Base-by-base conservation (phyloP, 2,888 invertebrate species). In the Yponomeuta sedellus region DNA sequence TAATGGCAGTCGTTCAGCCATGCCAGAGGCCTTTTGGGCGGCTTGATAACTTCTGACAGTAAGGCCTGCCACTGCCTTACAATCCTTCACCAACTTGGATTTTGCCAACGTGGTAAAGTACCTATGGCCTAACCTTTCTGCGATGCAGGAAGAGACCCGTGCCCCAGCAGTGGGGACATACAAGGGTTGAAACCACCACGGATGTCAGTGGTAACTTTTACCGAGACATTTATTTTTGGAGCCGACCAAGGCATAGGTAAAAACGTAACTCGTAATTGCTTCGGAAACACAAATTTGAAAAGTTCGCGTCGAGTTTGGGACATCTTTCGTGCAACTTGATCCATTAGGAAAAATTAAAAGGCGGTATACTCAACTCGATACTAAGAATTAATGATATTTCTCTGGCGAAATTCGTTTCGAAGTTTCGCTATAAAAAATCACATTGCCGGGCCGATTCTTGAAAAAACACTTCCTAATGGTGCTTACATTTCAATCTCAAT, bases 261-360 rank as follows among this genome's bases (percentile, higher is more conserved):
- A 75, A 74, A 74, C 62, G 75, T 76, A 82, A 82, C 78, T 80
- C 81, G 73, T 81, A 82, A 84, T 82, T 83, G 79, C 77, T 74
- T 74, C 73, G 72, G 74, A 75, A 75, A 62, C 79, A 80, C 76
- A 79, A 80, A 82, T 81, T 81, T 69, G 75, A 72, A 80, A 81
- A 82, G 77, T 81, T 81, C 39, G 19, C 28, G 8, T 19, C 12
- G 11, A 61, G 20, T 62, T 19, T 5, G 34, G 19, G 4, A 62
- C 19, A 62, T 62, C 39, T 34, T 11, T 62, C 34, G 28, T n/a
- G 19, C n/a, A 62, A 62, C 62, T 62, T 62, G 34, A 62, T 62
- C 62, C 62, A 39, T 62, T 62, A 62, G 19, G 34, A 16, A 34
- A 39, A 34, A 59, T 59, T 12, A 59, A 59, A 59, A 22, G 44